These are phyloP conservation scores for Eclectus roratus DNA, from an alignment of 2,113 vertebrate genomes.

Conservation along the genomic window DNA sequence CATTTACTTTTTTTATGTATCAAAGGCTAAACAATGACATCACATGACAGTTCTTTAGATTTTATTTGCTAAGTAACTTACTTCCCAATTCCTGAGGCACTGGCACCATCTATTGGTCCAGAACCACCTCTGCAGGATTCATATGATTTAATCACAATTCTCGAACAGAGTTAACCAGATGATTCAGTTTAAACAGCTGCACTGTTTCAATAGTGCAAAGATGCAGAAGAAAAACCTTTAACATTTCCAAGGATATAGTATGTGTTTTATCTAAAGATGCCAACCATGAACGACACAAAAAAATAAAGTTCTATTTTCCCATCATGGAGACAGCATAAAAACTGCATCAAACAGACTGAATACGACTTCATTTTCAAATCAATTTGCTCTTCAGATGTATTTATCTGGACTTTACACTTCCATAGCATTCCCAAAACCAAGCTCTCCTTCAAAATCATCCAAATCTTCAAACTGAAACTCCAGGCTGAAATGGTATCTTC, in stretches of 20 bases:
- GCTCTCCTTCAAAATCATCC: background rate
- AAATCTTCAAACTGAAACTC: background rate
- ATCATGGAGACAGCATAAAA: background rate
- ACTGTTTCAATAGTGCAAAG: background rate
- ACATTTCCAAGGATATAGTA: background rate
- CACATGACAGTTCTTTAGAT: background rate
- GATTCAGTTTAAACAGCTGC: background rate
- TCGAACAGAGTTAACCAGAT: background rate
- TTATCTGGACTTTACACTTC: background rate
- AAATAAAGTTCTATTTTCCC: background rate
- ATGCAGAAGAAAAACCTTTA: background rate
- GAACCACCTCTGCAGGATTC: constrained; percentile 11
- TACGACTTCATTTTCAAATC: background rate
- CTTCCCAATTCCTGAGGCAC: constrained; percentile 15
- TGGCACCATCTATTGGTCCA: constrained; percentile 73
- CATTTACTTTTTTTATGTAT: background rate
- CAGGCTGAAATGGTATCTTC: background rate
- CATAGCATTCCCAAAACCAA: background rate
- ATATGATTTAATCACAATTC: background rate
- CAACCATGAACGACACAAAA: background rate
- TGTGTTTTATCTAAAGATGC: background rate
- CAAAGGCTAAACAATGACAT: constrained; percentile 24
- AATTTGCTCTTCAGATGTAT: background rate
- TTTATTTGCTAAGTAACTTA: background rate
- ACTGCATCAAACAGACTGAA: background rate